Base-by-base conservation (phyloP, 2,113 vertebrate genomes). In the Arothron firmamentum region DNA sequence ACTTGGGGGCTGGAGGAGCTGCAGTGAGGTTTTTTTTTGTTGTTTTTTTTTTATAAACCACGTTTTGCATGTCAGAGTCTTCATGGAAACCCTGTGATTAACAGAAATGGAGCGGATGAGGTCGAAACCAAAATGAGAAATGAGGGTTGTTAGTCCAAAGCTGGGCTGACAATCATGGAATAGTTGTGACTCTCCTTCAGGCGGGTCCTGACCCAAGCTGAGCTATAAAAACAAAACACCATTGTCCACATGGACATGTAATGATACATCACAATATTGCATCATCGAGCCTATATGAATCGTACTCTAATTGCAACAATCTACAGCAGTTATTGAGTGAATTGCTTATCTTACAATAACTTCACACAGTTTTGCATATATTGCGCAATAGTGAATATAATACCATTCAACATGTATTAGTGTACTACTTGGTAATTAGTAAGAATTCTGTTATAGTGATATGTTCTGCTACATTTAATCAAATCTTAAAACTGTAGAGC, bases 21-120 rank as follows among this genome's bases (percentile, higher is more conserved):
- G 48, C 43, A 49, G 64, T 65, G 80, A 69, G 77, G 65, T 78
- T 84, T 78, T 23, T 23, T 23, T 23, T 23, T 23, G 2, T 43
- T 43, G 2, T 43, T 43, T 10, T 43, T 43, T 7, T 46, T 17
- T 62, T 65, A 67, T 61, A 80, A 81, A 72, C 67, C 82, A 66
- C 73, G 81, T 75, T 71, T 67, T 85, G 69, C 81, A 78, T 89
- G 82, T 88, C 83, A 88, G 65, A 60, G 73, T 84, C 70, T 77
- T 84, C 81, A 80, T 73, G 76, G 84, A 68, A 90, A 90, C 84
- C 83, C 79, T 85, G 80, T 90, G 72, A 88, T 91, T 88, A 90
- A 75, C 72, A 85, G 72, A 80, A 87, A 82, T 85, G 81, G 77
- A 79, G 77, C 77, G 79, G 85, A 80, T 85, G 83, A 86, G 86